Evolutionary conservation across 1,140 invertebrate genomes (phyloP).

Genomic region (Hesperophylax magnus): DNA sequence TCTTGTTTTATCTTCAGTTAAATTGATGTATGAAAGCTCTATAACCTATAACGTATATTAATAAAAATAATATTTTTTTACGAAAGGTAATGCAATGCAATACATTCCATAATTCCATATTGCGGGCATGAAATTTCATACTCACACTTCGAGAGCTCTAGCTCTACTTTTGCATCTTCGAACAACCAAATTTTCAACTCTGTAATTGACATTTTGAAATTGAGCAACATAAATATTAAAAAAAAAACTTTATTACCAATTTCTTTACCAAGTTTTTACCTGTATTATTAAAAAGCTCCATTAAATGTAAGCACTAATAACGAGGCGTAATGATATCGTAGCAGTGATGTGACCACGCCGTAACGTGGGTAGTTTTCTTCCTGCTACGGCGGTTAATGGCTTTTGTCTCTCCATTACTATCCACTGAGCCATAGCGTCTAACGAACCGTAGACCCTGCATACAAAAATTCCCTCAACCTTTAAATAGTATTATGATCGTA

Average conservation of each 20-base stretch:
- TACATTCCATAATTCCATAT: too few relatives aligned
- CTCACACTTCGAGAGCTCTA: too few relatives aligned
- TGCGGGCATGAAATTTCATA: too few relatives aligned
- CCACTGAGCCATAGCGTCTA: conserved; percentile 22
- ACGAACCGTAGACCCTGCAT: conserved; percentile 36
- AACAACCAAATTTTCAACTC: too few relatives aligned
- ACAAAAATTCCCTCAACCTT: conserved; percentile 16
- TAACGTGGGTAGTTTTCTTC: conserved; percentile 7
- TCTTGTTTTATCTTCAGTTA: too few relatives aligned
- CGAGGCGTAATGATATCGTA: not conserved
- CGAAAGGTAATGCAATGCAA: too few relatives aligned
- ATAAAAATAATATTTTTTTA: too few relatives aligned
- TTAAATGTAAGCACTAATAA: not conserved
- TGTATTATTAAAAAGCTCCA: not conserved
- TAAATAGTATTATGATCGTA: not conserved
- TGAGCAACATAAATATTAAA: too few relatives aligned
- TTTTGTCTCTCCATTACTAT: not conserved
- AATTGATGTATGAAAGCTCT: too few relatives aligned
- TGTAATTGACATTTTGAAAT: too few relatives aligned
- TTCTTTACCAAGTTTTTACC: not conserved
- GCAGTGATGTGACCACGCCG: not conserved
- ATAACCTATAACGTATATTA: too few relatives aligned
- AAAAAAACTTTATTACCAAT: not conserved
- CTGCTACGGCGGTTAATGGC: not conserved
- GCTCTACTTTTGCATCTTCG: too few relatives aligned